Evolutionary conservation across 2,888 invertebrate species (phyloP), one percentile per base, ranked within the genome.

Genomic region (Lacanobia wlatinum): DNA sequence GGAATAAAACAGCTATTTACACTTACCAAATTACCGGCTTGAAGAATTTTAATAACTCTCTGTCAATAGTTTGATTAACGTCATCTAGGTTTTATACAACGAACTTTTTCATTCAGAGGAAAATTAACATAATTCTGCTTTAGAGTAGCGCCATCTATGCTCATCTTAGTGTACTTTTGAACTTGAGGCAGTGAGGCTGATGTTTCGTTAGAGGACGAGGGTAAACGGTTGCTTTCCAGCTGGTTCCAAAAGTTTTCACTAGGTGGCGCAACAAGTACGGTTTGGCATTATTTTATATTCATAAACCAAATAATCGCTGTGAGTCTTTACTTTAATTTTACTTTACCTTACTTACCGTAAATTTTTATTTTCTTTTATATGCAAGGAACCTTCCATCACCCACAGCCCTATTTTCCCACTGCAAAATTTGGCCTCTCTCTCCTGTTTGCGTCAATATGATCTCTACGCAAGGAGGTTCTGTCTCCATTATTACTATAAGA

Each of bases 111-210:
- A 8, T 21, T 12, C 0, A 9, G 38, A 16, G 23, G 43, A 23
- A 52, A 2, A 5, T 12, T 5, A 1, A 34, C 2, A 0, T 0
- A 0, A 0, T 0, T 3, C 0, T 0, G 7, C 0, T 34, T 52
- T 16, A 18, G 2, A 7, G 40, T n/a, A 63, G 40, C 78, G 59
- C 65, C 78, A 71, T 78, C 78, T 78, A 16, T 48, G 18, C 10
- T 38, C 28, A 7, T 12, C 0, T 7, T 8, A 0, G 6, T 0
- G 1, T 10, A 62, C 56, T 61, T 23, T 0, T 9, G 0, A 18
- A 21, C 40, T 12, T 3, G 1, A 1, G 5, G 9, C 10, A 0
- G 9, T 3, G 1, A 1, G 5, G 9, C 10, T 0, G 9, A 14
- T 5, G 1, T 38, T 14, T 6, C 12, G 5, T 16, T n/a, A 6